phyloP scores from a whole-genome alignment of 2,797 vertebrate genomes.

The Sebastes hubbsi region DNA sequence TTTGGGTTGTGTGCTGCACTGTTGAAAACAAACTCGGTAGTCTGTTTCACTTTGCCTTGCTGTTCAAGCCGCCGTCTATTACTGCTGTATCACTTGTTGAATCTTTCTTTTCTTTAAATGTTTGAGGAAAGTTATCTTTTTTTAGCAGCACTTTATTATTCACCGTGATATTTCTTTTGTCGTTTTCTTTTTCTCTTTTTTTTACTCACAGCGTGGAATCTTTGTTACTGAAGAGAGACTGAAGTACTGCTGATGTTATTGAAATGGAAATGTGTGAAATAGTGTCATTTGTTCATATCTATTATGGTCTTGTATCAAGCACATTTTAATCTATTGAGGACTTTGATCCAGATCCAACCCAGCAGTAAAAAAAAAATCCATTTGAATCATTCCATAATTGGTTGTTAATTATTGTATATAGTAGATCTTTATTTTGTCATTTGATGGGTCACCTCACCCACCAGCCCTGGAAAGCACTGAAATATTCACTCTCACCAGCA shows the following conservation, averaged over 20 bases:
- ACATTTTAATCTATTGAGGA: not conserved
- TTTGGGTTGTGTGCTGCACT: not conserved
- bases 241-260: slow-evolving; percentile 64
- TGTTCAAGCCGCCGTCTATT: slow-evolving; percentile 34
- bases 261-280: slow-evolving; percentile 24
- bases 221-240: slow-evolving; percentile 56
- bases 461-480: slow-evolving; percentile 21
- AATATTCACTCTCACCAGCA: slow-evolving; percentile 44
- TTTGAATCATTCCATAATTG: slow-evolving; percentile 64
- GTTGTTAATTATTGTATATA: slow-evolving; percentile 39
- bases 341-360: slow-evolving; percentile 17
- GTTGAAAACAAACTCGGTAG: not conserved
- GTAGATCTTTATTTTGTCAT: slow-evolving; percentile 11
- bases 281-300: slow-evolving; percentile 41
- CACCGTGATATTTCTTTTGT: slow-evolving; percentile 28
- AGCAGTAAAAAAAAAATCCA: not conserved
- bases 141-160: slow-evolving; percentile 76
- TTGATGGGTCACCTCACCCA: not conserved
- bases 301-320: not conserved
- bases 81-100: slow-evolving; percentile 65
- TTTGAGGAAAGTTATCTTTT: slow-evolving; percentile 38
- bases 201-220: slow-evolving; percentile 22
- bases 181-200: not conserved
- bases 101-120: slow-evolving; percentile 12
- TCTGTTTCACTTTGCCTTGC: not conserved